Base-by-base conservation (phyloP, 2,797 vertebrate species). In the Schizopygopsis malacanthus region DNA sequence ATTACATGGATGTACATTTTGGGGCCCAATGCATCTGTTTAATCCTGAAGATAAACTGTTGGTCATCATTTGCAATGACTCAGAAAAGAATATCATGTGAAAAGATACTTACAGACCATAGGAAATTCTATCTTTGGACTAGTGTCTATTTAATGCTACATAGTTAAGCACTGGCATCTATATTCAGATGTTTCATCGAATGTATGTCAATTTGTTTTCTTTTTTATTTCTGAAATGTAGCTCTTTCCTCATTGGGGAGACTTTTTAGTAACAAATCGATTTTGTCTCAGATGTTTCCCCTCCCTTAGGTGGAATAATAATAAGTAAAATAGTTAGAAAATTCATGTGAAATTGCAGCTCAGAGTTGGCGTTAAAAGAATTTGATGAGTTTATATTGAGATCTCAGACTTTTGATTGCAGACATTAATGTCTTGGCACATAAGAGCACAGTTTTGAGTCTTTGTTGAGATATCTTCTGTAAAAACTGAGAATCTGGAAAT, bases 11-110 rank as follows among this genome's bases (percentile, higher is more conserved):
- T 73, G 41, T 73, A 63, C 43, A 71, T 39, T 56, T 18, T 84
- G 59, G 39, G 25, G 84, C 67, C 37, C 6, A 11, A 50, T 20
- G 16, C 86, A 61, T 84, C 54, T 82, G 47, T 81, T 70, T 54
- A 73, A 85, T 83, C 69, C 15, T 79, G 33, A 87, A 67, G 47
- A 88, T 73, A 85, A 79, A 79, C 67, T 70, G 59, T 39, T 59
- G 54, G 22, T 65, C 59, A 67, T 80, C 43, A 33, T 67, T 45
- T 8, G 18, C 16, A 37, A 37, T 10, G 33, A 67, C 33, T 67
- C 18, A 18, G 63, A 11, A 37, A 22, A 33, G 6, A 39, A 69
- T 69, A 20, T 69, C 37, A 39, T 39, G 33, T 69, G 28, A 47
- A 25, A 79, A 5, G 39, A 79, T 33, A n/a, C 18, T 4, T 63